Percentiles rank a stretch among this genome's conserved stretches.
These are phyloP conservation scores for Porites divaricata DNA, from an alignment of 92 coral and sea anemone species.

Conservation along the genomic window DNA sequence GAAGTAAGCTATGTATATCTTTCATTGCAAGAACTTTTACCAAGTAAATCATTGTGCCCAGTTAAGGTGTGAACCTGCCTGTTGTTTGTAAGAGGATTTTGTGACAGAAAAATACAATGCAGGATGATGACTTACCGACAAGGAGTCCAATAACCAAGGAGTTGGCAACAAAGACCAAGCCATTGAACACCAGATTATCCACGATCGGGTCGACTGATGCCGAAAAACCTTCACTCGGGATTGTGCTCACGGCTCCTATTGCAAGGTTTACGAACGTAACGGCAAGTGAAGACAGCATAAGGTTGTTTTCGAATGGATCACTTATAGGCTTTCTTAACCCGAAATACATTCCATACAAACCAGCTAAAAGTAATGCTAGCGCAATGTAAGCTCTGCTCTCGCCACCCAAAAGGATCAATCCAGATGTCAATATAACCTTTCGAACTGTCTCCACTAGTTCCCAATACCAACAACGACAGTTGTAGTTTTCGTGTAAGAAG, in stretches of 20 bases:
- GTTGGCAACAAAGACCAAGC: background rate
- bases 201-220: background rate
- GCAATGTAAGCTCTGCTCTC: background rate
- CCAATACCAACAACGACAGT: conserved; percentile 11
- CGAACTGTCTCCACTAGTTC: conserved; percentile 20
- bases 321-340: background rate
- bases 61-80: too few relatives aligned
- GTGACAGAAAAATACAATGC: too few relatives aligned
- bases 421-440: conserved; percentile 13
- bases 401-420: background rate
- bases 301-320: background rate
- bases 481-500: conserved; percentile 2
- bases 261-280: background rate
- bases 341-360: background rate
- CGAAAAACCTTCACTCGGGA: background rate
- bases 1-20: too few relatives aligned
- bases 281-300: background rate
- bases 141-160: conserved; percentile 8
- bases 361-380: background rate
- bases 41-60: too few relatives aligned
- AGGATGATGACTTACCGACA: background rate
- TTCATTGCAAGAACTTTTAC: too few relatives aligned
- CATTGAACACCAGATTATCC: background rate
- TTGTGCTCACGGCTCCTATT: background rate
- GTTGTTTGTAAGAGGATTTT: too few relatives aligned